phyloP scores from a whole-genome alignment of 2,113 vertebrate species.

The Boleophthalmus pectinirostris region DNA sequence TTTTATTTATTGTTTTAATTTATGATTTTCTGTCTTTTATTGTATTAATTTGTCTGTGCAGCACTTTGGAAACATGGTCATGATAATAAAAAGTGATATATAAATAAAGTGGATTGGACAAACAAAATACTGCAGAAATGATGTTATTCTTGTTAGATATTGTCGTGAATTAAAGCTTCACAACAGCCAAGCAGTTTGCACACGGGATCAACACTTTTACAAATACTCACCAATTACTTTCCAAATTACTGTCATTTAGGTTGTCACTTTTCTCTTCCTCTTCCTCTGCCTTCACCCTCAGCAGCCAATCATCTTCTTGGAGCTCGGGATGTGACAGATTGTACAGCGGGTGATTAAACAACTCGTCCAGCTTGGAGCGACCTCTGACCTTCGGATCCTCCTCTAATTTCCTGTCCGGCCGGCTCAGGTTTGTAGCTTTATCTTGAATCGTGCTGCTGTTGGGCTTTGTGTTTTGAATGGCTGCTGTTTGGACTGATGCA shows the following conservation, averaged over 20 bases:
- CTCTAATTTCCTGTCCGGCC: not conserved
- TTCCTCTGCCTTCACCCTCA: conserved; percentile 70
- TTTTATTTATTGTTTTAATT: too few relatives aligned
- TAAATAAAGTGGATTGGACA: too few relatives aligned
- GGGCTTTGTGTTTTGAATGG: conserved; percentile 11
- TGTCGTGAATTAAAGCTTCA: too few relatives aligned
- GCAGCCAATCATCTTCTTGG: conserved; percentile 79
- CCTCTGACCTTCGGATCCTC: conserved; percentile 14
- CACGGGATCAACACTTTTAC: not conserved
- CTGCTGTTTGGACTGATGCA: conserved; percentile 26
- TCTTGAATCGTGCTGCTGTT: not conserved
- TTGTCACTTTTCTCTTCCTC: conserved; percentile 26
- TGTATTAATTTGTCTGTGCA: too few relatives aligned
- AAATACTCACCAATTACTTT: conserved; percentile 56
- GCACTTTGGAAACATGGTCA: too few relatives aligned
- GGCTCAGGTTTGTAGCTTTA: not conserved
- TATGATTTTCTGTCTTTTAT: too few relatives aligned
- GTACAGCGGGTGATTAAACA: conserved; percentile 82
- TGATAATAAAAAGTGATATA: too few relatives aligned
- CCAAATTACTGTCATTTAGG: conserved; percentile 48
- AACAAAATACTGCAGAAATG: too few relatives aligned
- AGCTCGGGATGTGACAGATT: conserved; percentile 68
- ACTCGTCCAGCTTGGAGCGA: conserved; percentile 67
- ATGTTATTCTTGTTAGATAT: too few relatives aligned
- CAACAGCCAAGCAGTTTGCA: too few relatives aligned